A percentile compares a stretch with the other conserved stretches of the same genome.
phyloP scores from a whole-genome alignment of 1,140 invertebrate species.

The Bombus picipes region DNA sequence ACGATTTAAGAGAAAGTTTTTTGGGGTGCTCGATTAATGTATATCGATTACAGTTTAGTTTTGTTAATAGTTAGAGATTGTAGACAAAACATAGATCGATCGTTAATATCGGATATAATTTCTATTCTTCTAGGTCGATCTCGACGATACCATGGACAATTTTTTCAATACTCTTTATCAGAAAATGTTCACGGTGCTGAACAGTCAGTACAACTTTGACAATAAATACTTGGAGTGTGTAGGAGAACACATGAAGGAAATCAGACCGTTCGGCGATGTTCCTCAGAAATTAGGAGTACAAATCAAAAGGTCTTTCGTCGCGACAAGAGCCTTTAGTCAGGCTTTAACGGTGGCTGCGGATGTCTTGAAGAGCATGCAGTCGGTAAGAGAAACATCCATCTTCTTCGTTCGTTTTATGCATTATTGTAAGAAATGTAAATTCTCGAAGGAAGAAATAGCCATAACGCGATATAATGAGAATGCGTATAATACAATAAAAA shows the following conservation, averaged over 20 bases:
- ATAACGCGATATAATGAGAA: no score
- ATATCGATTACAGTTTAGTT: no score
- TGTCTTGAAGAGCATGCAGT: constrained; percentile 91
- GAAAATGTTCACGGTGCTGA: constrained; percentile 97
- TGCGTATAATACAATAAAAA: no score
- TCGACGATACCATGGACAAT: constrained; percentile 93
- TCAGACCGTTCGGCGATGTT: constrained; percentile 97
- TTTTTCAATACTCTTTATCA: constrained; percentile 97
- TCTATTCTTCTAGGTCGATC: constrained; percentile 85
- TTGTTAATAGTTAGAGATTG: no score
- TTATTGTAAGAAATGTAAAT: no score
- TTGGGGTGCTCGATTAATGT: no score
- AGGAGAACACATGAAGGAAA: constrained; percentile 93
- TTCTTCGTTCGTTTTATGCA: neutral
- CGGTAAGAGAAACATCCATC: constrained; percentile 83
- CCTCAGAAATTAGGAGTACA: constrained; percentile 94
- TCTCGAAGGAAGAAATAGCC: no score
- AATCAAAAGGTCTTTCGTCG: constrained; percentile 95
- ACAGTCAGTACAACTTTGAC: constrained; percentile 94
- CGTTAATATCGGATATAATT: neutral
- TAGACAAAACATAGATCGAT: no score
- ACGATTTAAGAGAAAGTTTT: no score
- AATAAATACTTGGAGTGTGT: constrained; percentile 94
- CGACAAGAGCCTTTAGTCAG: constrained; percentile 95
- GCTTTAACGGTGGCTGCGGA: constrained; percentile 92